Percentiles rank a stretch among this genome's conserved stretches.
Evolutionary conservation across 2,888 invertebrate species (phyloP).

Genomic region (Melikaiella ostensackeni): DNA sequence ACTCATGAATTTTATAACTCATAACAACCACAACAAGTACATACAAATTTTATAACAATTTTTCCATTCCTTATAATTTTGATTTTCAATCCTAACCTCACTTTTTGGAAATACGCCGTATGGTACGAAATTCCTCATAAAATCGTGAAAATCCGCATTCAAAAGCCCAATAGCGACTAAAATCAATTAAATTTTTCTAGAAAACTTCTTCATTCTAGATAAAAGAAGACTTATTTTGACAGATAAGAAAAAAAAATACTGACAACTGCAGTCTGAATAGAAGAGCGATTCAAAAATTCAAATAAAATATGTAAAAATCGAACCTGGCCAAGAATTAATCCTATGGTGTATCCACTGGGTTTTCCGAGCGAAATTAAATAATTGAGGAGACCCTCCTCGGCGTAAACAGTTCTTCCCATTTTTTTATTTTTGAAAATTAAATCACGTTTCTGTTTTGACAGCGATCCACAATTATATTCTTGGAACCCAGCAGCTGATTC

Average conservation of each 20-base stretch:
- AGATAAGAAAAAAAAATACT: constrained; percentile 25
- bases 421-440: constrained; percentile 20
- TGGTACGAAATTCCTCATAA: background rate
- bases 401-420: constrained; percentile 85
- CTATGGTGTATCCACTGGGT: constrained; percentile 83
- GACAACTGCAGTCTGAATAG: constrained; percentile 59
- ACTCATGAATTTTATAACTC: too few species aligned
- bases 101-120: background rate
- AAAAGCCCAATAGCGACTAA: background rate
- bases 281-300: constrained; percentile 13
- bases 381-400: constrained; percentile 83
- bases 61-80: background rate
- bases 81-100: background rate
- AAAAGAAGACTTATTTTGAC: background rate
- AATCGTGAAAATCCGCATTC: background rate
- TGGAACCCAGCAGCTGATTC: background rate
- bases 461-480: background rate
- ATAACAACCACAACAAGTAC: too few species aligned
- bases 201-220: constrained; percentile 4
- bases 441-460: background rate
- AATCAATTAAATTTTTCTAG: background rate
- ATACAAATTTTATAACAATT: too few species aligned
- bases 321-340: constrained; percentile 90
- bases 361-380: constrained; percentile 84
- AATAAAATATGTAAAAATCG: constrained; percentile 55